phyloP scores from a whole-genome alignment of 1,140 invertebrate species.

The Meteorus sp. region DNA sequence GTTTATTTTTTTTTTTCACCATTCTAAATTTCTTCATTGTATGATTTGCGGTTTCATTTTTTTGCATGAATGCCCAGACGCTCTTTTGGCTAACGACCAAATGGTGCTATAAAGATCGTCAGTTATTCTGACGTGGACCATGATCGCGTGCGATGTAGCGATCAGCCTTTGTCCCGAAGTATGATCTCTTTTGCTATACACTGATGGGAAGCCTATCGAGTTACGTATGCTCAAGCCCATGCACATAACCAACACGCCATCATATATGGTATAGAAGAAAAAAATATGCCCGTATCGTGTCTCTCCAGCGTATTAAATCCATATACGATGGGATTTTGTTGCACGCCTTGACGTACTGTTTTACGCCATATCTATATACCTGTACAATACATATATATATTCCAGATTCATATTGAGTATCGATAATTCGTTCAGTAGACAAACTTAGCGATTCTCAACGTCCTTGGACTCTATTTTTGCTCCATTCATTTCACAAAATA shows the following conservation, averaged over 20 bases:
- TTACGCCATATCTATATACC: constrained; percentile 33
- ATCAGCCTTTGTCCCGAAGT: constrained; percentile 54
- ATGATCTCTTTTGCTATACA: constrained; percentile 56
- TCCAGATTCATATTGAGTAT: no score
- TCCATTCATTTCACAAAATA: no score
- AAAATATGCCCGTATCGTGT: constrained; percentile 25
- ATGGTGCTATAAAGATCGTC: constrained; percentile 46
- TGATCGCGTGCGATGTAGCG: constrained; percentile 58
- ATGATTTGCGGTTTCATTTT: neutral
- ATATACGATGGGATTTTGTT: constrained; percentile 11
- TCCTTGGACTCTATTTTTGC: no score
- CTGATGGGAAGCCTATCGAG: constrained; percentile 53
- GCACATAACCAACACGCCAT: constrained; percentile 26
- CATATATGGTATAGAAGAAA: constrained; percentile 15
- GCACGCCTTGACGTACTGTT: constrained; percentile 12
- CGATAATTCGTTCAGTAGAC: no score
- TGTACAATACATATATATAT: neutral
- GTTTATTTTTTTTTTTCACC: no score
- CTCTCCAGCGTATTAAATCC: constrained; percentile 19
- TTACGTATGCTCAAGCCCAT: constrained; percentile 38
- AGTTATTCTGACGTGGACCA: constrained; percentile 51
- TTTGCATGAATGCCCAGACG: neutral
- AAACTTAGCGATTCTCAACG: no score
- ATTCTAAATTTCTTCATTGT: no score
- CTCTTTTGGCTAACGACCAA: neutral